Evolutionary conservation across 2,113 vertebrate genomes (phyloP), one percentile per base, ranked within the genome.

Genomic region (Platanista minor): DNA sequence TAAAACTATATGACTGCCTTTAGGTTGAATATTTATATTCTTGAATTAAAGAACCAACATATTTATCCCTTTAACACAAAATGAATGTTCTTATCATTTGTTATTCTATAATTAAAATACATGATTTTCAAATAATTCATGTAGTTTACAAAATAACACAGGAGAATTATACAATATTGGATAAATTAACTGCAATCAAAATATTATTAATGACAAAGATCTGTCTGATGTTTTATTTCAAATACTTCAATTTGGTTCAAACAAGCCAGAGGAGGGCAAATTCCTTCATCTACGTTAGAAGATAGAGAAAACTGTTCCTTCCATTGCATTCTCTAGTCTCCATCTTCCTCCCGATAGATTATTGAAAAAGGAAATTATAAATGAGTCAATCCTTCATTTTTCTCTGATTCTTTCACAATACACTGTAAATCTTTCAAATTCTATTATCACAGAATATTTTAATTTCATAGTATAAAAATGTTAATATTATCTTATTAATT

Each of bases 11-110:
- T 89, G 66, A 96, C 96, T 97, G 75, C 62, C 95, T 98, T 96
- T 93, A 59, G 94, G 90, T 67, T 97, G 75, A 93, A 97, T 97
- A 97, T 92, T 80, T 96, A 96, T 41, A 97, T 95, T 97, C 78
- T 96, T 90, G 64, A 96, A 96, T 97, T 95, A 72, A 97, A 95
- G 61, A 82, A 83, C 31, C 36, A 96, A 87, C 25, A 46, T 92
- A 95, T 95, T 98, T 95, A 72, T 93, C 52, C 49, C 5, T 67
- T 93, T 94, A 46, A 92, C 71, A 96, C 31, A 82, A 98, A 95
- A 87, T 62, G 31, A 96, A 74, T 43, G 39, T 14, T 97, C 72
- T 92, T 12, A 94, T 31, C 67, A 97, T 41, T 61, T 96, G 6
- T 82, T 86, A 74, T 94, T 46, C 27, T 81, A 27, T 54, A 66